Evolutionary conservation across 2,113 vertebrate genomes (phyloP), one percentile per base, ranked within the genome.

Genomic region (Microtus richardsoni): DNA sequence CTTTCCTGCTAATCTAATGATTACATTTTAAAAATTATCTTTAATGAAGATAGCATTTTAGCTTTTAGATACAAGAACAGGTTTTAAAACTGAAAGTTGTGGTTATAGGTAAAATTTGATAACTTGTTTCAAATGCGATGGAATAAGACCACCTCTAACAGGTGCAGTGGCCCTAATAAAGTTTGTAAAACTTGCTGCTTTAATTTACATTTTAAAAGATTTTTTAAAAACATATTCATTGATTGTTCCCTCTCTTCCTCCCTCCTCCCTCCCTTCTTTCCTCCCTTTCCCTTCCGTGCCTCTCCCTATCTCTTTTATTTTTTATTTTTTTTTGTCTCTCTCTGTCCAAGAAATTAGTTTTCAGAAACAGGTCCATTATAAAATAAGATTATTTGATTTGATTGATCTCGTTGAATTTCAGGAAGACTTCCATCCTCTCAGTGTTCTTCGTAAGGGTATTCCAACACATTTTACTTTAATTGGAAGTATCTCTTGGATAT

Each of bases 41-140:
- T 89, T 39, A 30, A 47, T 90, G 88, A 64, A 16, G 33, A 30
- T 91, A 66, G 49, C 26, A 58, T 93, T 95, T 93, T 91, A 84
- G 88, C 44, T 21, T 58, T 21, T 85, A 91, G n/a, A 78, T 22
- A 7, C 36, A 83, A 74, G 84, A 84, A 21, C 41, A 85, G 14
- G 70, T 80, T 83, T 94, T 90, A 70, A 97, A 90, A 54, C 33
- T 71, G 85, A 85, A 93, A 89, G n/a, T 75, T 93, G 64, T 3
- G 68, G 36, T 82, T 86, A 49, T 44, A 68, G 58, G 19, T 93
- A 80, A 28, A 70, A n/a, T 84, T 74, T 84, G 79, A 44, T 93
- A 78, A 44, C 49, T 93, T 93, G 54, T 70, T 94, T 82, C 86
- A 91, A 33, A 73, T 68, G 7, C 12, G 62, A 36, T 54, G 89